Conservation (phyloP, 1,140 invertebrate genomes). For the Zaprionus tsacasi region DNA sequence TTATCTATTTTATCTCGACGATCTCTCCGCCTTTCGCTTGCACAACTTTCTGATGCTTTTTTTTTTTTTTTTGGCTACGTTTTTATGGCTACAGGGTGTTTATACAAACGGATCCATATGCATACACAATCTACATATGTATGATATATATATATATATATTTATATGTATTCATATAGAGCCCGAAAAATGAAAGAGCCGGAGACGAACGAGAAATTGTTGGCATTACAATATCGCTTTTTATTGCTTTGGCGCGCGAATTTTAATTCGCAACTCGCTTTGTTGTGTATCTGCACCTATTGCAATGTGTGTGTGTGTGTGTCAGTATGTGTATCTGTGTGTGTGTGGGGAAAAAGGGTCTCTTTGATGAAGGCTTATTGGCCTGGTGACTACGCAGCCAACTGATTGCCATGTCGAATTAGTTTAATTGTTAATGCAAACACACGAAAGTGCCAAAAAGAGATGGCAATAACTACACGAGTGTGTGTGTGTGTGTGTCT, state of each 20-base stretch:
- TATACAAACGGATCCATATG: slow-evolving; percentile 1
- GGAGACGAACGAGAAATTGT: slow-evolving; percentile 39
- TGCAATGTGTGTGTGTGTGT: slow-evolving; percentile 11
- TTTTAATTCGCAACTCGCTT: slow-evolving; percentile 65
- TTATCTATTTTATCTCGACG: neutral
- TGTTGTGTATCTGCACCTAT: slow-evolving; percentile 27
- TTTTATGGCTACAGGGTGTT: slow-evolving; percentile 11
- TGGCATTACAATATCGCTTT: slow-evolving; percentile 73
- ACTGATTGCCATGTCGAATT: slow-evolving; percentile 74
- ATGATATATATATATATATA: slow-evolving; percentile 31
- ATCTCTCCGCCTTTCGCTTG: slow-evolving; percentile 7
- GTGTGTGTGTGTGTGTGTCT: neutral
- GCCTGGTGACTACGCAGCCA: slow-evolving; percentile 34
- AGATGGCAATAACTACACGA: neutral
- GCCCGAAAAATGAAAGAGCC: slow-evolving; percentile 22
- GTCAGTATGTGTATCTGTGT: slow-evolving; percentile 18
- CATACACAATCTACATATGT: neutral
- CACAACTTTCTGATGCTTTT: slow-evolving; percentile 1
- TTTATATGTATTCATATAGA: slow-evolving; percentile 41
- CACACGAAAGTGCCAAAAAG: slow-evolving; percentile 13
- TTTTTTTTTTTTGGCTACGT: neutral
- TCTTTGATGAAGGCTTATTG: slow-evolving; percentile 42
- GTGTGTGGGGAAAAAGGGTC: slow-evolving; percentile 44
- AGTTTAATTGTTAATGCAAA: slow-evolving; percentile 79
- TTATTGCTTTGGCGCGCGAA: slow-evolving; percentile 63